These are phyloP conservation scores for Agrochola litura DNA, from an alignment of 2,888 invertebrate species.

Conservation along the genomic window DNA sequence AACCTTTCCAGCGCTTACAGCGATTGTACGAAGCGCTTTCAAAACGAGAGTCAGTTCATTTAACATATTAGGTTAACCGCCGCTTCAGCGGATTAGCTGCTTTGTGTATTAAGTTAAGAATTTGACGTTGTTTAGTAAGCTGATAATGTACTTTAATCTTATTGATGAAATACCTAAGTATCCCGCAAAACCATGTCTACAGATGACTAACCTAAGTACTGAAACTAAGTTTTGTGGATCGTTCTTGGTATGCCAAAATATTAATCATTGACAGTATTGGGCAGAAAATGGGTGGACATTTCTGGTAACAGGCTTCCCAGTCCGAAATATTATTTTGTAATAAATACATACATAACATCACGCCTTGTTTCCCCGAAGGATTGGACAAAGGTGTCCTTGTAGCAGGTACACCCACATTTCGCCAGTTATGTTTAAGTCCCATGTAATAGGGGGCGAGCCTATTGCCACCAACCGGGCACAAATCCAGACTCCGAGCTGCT, in stretches of 20 bases:
- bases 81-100: conserved; percentile 48
- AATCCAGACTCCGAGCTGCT: too few relatives aligned
- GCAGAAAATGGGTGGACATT: not conserved
- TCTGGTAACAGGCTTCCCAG: too few relatives aligned
- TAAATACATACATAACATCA: too few relatives aligned
- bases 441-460: too few relatives aligned
- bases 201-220: not conserved
- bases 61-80: conserved; percentile 60
- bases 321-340: too few relatives aligned
- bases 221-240: not conserved
- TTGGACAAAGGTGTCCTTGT: too few relatives aligned
- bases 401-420: too few relatives aligned
- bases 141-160: conserved; percentile 25
- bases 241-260: too few relatives aligned
- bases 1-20: conserved; percentile 26
- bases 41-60: conserved; percentile 65
- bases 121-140: conserved; percentile 23
- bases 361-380: too few relatives aligned
- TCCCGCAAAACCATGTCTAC: not conserved
- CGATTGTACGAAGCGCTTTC: conserved; percentile 45
- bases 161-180: not conserved
- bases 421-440: too few relatives aligned
- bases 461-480: too few relatives aligned
- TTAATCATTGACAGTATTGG: too few relatives aligned
- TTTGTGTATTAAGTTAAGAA: conserved; percentile 39